Percentiles rank a stretch among this genome's conserved stretches.
phyloP scores from a whole-genome alignment of 2,113 vertebrate species.

The Procavia capensis region DNA sequence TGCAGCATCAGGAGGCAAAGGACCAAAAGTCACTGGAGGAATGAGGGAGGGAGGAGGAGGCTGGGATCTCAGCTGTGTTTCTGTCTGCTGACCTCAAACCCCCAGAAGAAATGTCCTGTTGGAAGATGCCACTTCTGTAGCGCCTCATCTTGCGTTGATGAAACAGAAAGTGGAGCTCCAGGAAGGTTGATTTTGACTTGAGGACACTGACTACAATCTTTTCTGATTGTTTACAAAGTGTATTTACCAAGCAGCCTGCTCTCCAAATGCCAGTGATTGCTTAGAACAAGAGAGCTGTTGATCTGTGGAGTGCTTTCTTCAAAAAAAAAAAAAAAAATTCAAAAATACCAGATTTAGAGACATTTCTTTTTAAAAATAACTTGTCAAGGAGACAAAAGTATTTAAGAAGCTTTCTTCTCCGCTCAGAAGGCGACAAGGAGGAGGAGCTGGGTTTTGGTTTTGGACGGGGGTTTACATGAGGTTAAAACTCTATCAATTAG shows the following conservation, averaged over 20 bases:
- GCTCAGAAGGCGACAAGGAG: conserved; percentile 32
- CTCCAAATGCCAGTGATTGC: conserved; percentile 25
- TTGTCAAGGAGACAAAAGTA: conserved; percentile 60
- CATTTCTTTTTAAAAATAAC: conserved; percentile 67
- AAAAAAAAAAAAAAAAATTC: conserved; percentile 2
- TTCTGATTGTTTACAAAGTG: conserved; percentile 39
- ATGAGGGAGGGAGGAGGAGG: not conserved
- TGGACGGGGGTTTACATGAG: not conserved
- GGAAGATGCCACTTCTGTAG: not conserved
- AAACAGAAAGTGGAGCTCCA: conserved; percentile 6
- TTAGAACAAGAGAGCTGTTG: conserved; percentile 72
- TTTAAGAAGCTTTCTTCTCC: conserved; percentile 70
- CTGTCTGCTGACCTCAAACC: not conserved
- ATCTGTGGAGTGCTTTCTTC: conserved; percentile 49
- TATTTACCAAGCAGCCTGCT: conserved; percentile 51
- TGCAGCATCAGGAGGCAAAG: not conserved
- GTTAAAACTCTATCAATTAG: not conserved
- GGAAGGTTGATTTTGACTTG: conserved; percentile 35
- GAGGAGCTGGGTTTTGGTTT: not conserved
- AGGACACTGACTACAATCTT: conserved; percentile 51
- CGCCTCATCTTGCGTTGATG: not conserved
- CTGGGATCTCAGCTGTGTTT: not conserved
- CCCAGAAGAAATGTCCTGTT: not conserved
- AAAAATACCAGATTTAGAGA: conserved; percentile 53
- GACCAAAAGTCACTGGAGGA: not conserved